Evolutionary conservation across 2,888 invertebrate species (phyloP).

Genomic region (Pimpla rufipes): DNA sequence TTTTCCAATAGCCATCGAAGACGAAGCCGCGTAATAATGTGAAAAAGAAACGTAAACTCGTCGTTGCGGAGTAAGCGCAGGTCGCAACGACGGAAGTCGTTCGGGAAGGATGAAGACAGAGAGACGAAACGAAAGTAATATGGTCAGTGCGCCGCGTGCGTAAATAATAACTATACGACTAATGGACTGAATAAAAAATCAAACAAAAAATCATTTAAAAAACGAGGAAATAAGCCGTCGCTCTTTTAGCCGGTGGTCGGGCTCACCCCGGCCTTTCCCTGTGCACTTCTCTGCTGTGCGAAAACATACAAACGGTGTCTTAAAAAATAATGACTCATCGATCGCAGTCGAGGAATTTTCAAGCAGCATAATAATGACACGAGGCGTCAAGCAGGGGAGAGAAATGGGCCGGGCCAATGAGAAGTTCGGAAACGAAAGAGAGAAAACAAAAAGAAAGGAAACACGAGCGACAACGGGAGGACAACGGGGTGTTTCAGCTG

Average conservation of each 20-base stretch:
- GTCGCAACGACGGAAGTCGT: neutral
- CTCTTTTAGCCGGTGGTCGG: constrained; percentile 45
- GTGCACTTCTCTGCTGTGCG: constrained; percentile 53
- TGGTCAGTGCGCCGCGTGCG: constrained; percentile 63
- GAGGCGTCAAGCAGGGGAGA: constrained; percentile 69
- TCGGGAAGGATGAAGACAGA: constrained; percentile 34
- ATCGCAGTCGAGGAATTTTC: constrained; percentile 6
- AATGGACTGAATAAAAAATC: constrained; percentile 17
- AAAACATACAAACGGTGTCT: constrained; percentile 36
- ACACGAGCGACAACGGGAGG: neutral
- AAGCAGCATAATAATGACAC: constrained; percentile 67
- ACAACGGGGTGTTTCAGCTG: neutral
- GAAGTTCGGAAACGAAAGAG: neutral
- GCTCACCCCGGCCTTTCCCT: constrained; percentile 45
- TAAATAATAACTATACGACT: constrained; percentile 36
- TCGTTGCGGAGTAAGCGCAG: constrained; percentile 19
- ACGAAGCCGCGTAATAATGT: constrained; percentile 31
- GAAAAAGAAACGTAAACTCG: constrained; percentile 14
- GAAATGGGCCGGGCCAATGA: constrained; percentile 25
- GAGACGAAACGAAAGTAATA: constrained; percentile 18
- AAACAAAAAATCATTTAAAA: constrained; percentile 15
- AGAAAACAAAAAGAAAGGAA: too few relatives aligned
- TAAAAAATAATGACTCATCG: constrained; percentile 44
- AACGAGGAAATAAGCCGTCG: constrained; percentile 56
- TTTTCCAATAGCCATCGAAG: constrained; percentile 27